These are phyloP conservation scores for Palythoa grandiflora DNA, from an alignment of 92 coral and sea anemone genomes.

Conservation along the genomic window DNA sequence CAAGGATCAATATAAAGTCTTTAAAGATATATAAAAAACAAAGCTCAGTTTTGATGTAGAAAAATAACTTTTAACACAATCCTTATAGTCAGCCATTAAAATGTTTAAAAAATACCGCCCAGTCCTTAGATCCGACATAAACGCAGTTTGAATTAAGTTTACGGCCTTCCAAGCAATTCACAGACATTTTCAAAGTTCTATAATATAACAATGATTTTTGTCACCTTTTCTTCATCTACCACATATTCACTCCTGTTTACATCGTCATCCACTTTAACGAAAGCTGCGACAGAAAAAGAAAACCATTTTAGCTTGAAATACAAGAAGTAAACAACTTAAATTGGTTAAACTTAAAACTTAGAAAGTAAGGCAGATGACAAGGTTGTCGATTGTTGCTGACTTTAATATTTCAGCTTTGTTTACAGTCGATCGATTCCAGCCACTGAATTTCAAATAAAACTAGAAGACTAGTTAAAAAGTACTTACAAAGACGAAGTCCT, in stretches of 20 bases:
- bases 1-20: not conserved
- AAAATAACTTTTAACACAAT: not conserved
- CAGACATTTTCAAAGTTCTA: not conserved
- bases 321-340: not conserved
- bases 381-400: not conserved
- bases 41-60: not conserved
- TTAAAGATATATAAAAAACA: too few relatives aligned
- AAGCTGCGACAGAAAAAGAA: constrained; percentile 1
- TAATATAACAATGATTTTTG: not conserved
- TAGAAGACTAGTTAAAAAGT: not conserved
- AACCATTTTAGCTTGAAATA: not conserved
- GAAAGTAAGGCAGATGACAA: not conserved
- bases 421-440: too few relatives aligned
- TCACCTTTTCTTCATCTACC: constrained; percentile 30
- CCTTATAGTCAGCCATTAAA: not conserved
- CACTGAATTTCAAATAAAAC: not conserved
- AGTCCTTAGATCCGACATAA: not conserved
- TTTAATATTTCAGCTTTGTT: not conserved
- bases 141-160: not conserved
- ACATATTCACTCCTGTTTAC: not conserved
- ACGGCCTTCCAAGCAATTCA: not conserved
- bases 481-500: constrained; percentile 94
- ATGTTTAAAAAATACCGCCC: not conserved
- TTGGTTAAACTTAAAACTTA: not conserved
- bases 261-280: constrained; percentile 38